Conservation (phyloP, 2,888 invertebrate species). For the Polydrusus pterygomalis region DNA sequence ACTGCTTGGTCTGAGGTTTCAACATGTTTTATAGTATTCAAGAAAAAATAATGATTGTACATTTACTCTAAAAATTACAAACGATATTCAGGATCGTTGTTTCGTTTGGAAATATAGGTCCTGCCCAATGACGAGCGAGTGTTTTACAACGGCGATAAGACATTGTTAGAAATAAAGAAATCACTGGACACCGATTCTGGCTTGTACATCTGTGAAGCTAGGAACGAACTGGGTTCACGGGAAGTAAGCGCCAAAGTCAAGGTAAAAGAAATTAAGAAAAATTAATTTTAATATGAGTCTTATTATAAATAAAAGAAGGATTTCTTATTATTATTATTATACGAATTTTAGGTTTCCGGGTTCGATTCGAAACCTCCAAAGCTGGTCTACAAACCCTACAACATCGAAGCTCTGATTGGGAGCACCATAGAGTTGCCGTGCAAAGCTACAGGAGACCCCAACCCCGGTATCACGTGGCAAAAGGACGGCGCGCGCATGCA, state of each 20-base stretch:
- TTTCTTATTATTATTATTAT: background rate
- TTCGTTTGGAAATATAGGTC: constrained; percentile 61
- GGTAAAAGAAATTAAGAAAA: too few species aligned
- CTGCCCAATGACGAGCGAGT: constrained; percentile 49
- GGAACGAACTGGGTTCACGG: constrained; percentile 82
- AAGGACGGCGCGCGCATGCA: constrained; percentile 83
- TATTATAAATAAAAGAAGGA: too few species aligned
- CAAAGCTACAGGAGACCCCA: constrained; percentile 85
- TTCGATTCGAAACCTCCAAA: constrained; percentile 75
- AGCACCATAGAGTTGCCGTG: constrained; percentile 89
- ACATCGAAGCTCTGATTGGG: constrained; percentile 83
- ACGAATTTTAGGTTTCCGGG: constrained; percentile 60
- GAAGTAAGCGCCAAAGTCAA: constrained; percentile 81
- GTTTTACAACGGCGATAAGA: constrained; percentile 72
- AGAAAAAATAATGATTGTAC: too few species aligned
- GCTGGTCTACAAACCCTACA: constrained; percentile 82
- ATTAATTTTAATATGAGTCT: too few species aligned
- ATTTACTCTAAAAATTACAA: too few species aligned
- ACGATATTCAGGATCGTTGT: too few species aligned
- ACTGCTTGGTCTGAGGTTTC: too few species aligned
- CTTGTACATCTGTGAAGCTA: constrained; percentile 85
- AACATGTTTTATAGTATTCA: too few species aligned
- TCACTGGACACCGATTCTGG: constrained; percentile 83
- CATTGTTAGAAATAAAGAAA: constrained; percentile 78
- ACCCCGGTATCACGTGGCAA: constrained; percentile 87